Conservation (phyloP, 2,888 invertebrate species). For the Limenitis camilla region DNA sequence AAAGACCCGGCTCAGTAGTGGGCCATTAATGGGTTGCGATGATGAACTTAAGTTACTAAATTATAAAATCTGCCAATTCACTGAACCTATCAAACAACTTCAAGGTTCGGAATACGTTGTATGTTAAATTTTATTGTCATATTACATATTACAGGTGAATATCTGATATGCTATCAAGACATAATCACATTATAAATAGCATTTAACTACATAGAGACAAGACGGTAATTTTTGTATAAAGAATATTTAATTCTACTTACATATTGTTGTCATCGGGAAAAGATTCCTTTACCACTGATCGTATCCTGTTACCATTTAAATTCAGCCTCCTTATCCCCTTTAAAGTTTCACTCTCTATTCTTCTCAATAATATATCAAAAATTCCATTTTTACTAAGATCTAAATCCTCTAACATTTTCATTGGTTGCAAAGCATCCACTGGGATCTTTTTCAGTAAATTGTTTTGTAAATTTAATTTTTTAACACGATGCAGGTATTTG, state of each 20-base stretch:
- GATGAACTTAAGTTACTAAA: no score
- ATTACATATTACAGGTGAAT: no score
- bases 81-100: no score
- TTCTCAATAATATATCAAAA: slow-evolving; percentile 48
- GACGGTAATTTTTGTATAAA: no score
- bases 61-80: no score
- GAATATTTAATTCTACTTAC: slow-evolving; percentile 40
- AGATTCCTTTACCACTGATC: slow-evolving; percentile 55
- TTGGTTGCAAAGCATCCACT: slow-evolving; percentile 48
- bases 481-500: slow-evolving; percentile 42
- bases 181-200: no score
- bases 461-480: slow-evolving; percentile 62
- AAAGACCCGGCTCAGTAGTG: no score
- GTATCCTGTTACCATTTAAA: slow-evolving; percentile 65
- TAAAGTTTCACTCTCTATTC: slow-evolving; percentile 39
- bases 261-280: slow-evolving; percentile 54
- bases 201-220: no score
- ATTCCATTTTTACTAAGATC: slow-evolving; percentile 69
- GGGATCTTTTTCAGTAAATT: slow-evolving; percentile 61
- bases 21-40: no score
- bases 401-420: slow-evolving; percentile 54
- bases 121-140: no score
- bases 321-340: slow-evolving; percentile 55
- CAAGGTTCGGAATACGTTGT: no score
- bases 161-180: no score